Evolutionary conservation across 2,888 invertebrate species (phyloP), one percentile per base, ranked within the genome.

Genomic region (Electrophaes corylata): DNA sequence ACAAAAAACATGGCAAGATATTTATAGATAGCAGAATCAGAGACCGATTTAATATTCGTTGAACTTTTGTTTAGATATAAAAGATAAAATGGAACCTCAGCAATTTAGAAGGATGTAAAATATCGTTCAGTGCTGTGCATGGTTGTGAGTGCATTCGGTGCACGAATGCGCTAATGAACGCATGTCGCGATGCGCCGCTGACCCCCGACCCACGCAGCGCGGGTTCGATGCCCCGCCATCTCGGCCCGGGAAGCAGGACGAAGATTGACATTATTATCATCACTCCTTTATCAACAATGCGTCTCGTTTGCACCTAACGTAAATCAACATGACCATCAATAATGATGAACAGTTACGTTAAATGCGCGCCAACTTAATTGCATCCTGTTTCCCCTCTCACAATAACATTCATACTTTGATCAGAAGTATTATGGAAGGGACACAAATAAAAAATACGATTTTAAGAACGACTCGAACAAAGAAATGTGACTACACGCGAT

Each of bases 181-280:
- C 81, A 74, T 83, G 87, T 85, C 86, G 89, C 86, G 82, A 76
- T 85, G 90, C 87, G 82, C 76, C 78, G 85, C 80, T 90, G 89
- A 91, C 91, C 91, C 88, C 77, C 88, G 91, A 91, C 91, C 90
- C 88, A 86, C 88, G 84, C 86, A 81, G 78, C 87, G 84, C 86
- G 82, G 78, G 91, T 84, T 91, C 90, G 86, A 83, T 72, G 91
- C 69, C 74, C 69, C 76, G 67, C 72, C 71, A 62, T 64, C 68
- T 53, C 53, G 31, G 64, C 75, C 75, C 76, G 73, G 70, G 62
- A 66, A 69, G 72, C 81, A 79, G 78, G 78, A 80, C 76, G 66
- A 73, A 69, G 65, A 66, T 78, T 78, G 81, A 82, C 83, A 72
- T 68, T 75, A 78, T 68, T 75, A 78, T 83, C 84, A 84, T 87